Base-by-base conservation (phyloP, 2,797 vertebrate species). In the Spinus olivaceus region DNA sequence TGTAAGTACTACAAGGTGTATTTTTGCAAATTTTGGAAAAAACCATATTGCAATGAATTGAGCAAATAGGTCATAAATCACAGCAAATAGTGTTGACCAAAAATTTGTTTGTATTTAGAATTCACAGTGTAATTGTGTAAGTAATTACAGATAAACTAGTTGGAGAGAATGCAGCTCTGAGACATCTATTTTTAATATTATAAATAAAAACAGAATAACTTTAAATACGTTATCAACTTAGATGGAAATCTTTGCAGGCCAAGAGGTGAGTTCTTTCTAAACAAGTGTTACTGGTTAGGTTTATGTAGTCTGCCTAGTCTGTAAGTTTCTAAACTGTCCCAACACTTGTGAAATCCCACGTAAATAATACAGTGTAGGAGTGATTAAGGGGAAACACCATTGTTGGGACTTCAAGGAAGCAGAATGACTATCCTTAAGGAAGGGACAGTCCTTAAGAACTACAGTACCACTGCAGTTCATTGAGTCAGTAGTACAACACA, bases 321-420 rank as follows among this genome's bases (percentile, higher is more conserved):
- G 14, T 64, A 16, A 23, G 4, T 56, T 74, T 71, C 49, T 56
- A 20, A 71, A 50, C 24, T 64, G 22, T 25, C 33, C 72, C 51
- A 50, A 14, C 18, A 12, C 37, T 69, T 56, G 41, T 89, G 64
- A 56, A 76, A n/a, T 30, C 14, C 15, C 4, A 4, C 14, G 7
- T 12, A 27, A 67, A 22, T 51, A 63, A 77, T 4, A 3, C 14
- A 6, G 14, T 22, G 20, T 42, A n/a, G 37, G 16, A 60, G 10
- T 12, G 8, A 22, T 53, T 7, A 35, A 35, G 47, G 14, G 39
- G 30, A 8, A 47, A 59, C 5, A 7, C 0, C 16, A 41, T 41
- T 33, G 4, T 57, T 49, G 47, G 49, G 59, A 22, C 14, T 71
- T 33, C 12, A 64, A 27, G 28, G 25, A 56, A 41, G 18, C 32